A percentile compares a stretch with the other conserved stretches of the same genome.
These are phyloP conservation scores for Cynaeus angustus DNA, from an alignment of 2,888 invertebrate species.

Conservation along the genomic window DNA sequence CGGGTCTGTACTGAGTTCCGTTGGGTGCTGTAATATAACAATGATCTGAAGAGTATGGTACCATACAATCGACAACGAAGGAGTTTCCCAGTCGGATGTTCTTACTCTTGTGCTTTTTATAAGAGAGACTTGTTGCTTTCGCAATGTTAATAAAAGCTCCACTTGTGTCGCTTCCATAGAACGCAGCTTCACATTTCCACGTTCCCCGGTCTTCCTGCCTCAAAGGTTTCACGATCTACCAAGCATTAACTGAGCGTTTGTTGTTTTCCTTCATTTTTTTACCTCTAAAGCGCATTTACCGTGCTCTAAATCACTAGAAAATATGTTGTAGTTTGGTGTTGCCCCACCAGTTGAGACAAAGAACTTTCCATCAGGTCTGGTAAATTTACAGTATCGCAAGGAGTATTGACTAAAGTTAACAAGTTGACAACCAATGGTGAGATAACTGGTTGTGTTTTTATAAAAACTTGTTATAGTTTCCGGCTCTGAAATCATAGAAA, in stretches of 20 bases:
- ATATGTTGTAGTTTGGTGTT: constrained; percentile 46
- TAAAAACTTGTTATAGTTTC: not conserved
- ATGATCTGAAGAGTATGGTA: constrained; percentile 50
- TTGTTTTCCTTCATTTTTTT: not conserved
- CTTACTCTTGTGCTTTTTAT: constrained; percentile 32
- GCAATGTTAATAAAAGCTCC: constrained; percentile 18
- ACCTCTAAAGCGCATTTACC: constrained; percentile 52
- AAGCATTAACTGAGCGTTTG: not conserved
- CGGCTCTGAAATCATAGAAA: not conserved
- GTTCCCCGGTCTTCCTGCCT: constrained; percentile 48
- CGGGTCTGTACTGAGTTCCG: constrained; percentile 47
- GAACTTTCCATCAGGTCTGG: constrained; percentile 44
- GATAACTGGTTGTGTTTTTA: constrained; percentile 11
- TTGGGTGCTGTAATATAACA: constrained; percentile 51
- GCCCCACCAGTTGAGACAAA: constrained; percentile 34
- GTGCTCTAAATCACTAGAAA: constrained; percentile 47
- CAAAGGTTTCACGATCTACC: constrained; percentile 52
- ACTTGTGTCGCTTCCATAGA: not conserved
- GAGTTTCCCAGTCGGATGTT: constrained; percentile 33
- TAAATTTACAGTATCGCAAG: constrained; percentile 45
- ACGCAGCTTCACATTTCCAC: constrained; percentile 49
- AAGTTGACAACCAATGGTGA: constrained; percentile 49
- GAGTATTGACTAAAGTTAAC: not conserved
- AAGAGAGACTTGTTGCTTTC: constrained; percentile 12
- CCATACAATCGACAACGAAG: constrained; percentile 48